A percentile compares a stretch with the other conserved stretches of the same genome.
Conservation (phyloP, 2,888 invertebrate genomes). For the Nephrotoma flavescens region DNA sequence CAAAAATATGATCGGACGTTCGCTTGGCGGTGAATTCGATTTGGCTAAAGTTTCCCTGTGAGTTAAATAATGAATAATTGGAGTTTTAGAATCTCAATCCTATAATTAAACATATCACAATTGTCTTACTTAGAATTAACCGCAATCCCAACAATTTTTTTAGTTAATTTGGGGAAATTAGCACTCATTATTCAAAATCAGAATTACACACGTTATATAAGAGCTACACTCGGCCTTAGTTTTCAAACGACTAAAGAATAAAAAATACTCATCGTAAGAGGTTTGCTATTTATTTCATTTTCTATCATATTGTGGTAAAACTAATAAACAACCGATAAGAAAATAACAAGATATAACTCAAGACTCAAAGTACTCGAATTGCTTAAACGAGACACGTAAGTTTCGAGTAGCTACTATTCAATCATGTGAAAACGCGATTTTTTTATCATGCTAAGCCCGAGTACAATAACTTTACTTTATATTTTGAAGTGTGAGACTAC, state of each 20-base stretch:
- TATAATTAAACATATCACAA: neutral
- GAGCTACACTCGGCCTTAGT: no score
- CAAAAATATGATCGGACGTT: slow-evolving; percentile 51
- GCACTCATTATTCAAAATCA: neutral
- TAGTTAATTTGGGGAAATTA: slow-evolving; percentile 29
- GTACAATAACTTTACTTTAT: no score
- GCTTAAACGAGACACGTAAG: no score
- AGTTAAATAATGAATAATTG: neutral
- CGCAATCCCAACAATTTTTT: slow-evolving; percentile 49
- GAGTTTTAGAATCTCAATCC: neutral
- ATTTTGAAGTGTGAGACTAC: no score
- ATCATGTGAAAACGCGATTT: no score
- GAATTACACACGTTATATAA: no score
- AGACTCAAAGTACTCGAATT: no score
- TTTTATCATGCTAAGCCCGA: no score
- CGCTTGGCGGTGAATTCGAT: slow-evolving; percentile 43
- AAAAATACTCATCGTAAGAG: no score
- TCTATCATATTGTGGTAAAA: neutral
- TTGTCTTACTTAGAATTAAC: slow-evolving; percentile 44
- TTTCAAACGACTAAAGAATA: no score
- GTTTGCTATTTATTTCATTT: neutral
- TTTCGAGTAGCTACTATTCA: no score
- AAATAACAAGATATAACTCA: neutral
- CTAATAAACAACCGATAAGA: neutral
- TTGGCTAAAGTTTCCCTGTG: neutral